phyloP scores from a whole-genome alignment of 2,888 invertebrate species.

The Crematogaster levior region DNA sequence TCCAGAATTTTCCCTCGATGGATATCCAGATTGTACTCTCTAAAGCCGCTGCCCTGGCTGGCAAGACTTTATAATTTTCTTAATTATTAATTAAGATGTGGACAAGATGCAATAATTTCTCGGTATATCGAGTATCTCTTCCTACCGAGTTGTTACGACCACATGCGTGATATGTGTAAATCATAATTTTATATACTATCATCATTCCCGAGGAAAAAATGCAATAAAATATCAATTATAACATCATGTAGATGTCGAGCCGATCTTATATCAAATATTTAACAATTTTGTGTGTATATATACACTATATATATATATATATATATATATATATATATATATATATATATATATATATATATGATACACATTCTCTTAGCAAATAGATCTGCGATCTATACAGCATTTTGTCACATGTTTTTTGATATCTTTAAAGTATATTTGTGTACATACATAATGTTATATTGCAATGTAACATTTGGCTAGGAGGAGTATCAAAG shows the following conservation, averaged over 20 bases:
- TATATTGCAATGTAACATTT: slow-evolving; percentile 7
- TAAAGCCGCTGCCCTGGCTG: slow-evolving; percentile 90
- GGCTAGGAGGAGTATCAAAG: slow-evolving; percentile 27
- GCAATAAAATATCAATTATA: slow-evolving; percentile 37
- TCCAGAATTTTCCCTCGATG: slow-evolving; percentile 93
- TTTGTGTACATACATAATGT: slow-evolving; percentile 35
- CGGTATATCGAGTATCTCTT: background rate
- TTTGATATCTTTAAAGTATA: slow-evolving; percentile 32
- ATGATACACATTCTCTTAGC: background rate
- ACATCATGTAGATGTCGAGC: slow-evolving; percentile 7
- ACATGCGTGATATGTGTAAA: background rate
- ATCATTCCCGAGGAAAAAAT: background rate
- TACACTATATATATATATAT: slow-evolving; percentile 2
- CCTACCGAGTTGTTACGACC: background rate
- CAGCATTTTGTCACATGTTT: slow-evolving; percentile 33
- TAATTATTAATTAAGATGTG: slow-evolving; percentile 50
- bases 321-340: background rate
- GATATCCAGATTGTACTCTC: slow-evolving; percentile 94
- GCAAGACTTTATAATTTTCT: slow-evolving; percentile 79
- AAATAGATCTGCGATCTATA: slow-evolving; percentile 3
- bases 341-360: background rate
- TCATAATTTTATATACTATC: slow-evolving; percentile 6
- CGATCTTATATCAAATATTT: slow-evolving; percentile 22
- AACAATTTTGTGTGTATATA: no score
- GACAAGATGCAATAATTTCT: background rate